A percentile compares a stretch with the other conserved stretches of the same genome.
phyloP scores from a whole-genome alignment of 2,113 vertebrate species.

The Hippocampus barbouri region DNA sequence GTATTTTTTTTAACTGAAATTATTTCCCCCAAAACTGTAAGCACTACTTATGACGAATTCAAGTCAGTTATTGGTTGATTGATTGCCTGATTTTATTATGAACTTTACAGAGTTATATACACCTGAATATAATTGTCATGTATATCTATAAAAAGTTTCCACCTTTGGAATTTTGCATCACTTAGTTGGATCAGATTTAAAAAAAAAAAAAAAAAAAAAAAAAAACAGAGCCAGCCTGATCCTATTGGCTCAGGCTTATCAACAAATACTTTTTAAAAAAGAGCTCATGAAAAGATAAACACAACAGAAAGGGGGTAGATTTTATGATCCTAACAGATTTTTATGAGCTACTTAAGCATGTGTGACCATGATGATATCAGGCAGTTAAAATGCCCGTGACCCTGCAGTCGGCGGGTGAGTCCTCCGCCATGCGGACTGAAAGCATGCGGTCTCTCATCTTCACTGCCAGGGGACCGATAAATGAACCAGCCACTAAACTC shows the following conservation, averaged over 20 bases:
- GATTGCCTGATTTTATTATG: not conserved
- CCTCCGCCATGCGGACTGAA: slow-evolving; percentile 27
- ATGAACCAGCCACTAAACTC: slow-evolving; percentile 47
- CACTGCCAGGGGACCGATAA: slow-evolving; percentile 39
- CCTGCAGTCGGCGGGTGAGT: slow-evolving; percentile 20
- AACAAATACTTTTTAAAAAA: slow-evolving; percentile 18
- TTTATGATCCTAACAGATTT: slow-evolving; percentile 71
- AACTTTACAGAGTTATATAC: not conserved
- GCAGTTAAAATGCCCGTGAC: slow-evolving; percentile 58
- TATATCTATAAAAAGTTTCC: not conserved
- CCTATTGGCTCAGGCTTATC: slow-evolving; percentile 8
- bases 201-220: too few species aligned
- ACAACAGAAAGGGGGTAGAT: slow-evolving; percentile 40
- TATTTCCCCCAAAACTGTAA: not conserved
- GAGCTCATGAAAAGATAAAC: slow-evolving; percentile 8
- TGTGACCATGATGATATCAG: slow-evolving; percentile 47
- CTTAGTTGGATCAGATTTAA: not conserved
- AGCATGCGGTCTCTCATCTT: slow-evolving; percentile 46
- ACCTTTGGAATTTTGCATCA: not conserved
- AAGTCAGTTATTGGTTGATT: not conserved
- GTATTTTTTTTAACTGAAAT: too few species aligned
- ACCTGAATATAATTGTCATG: not conserved
- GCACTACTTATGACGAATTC: not conserved
- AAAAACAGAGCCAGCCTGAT: not conserved
- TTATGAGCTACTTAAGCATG: slow-evolving; percentile 63